Base-by-base conservation (phyloP, 1,140 invertebrate species). In the Ceratosolen fusciceps region DNA sequence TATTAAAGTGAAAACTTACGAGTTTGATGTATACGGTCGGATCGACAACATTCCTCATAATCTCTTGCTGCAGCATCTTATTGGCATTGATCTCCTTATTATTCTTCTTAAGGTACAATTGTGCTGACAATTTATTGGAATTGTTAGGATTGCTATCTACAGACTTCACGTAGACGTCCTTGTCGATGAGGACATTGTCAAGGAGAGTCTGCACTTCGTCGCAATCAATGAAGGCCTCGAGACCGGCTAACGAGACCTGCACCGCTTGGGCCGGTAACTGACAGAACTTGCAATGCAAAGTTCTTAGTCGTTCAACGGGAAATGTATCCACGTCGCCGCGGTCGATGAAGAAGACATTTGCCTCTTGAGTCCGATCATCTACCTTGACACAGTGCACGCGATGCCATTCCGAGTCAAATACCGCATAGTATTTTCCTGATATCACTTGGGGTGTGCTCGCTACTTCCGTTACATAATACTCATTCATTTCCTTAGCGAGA, bases 301-400 rank as follows among this genome's bases (percentile, higher is more conserved):
- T 84, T 79, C 91, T 92, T 2, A 95, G 87, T 26, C 90, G 85
- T 2, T 85, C 82, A 8, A 87, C 82, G n/a, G 85, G 80, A 7
- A 93, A 90, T 0, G 83, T 76, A 26, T 92, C 91, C 73, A 91
- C 92, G 79, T 93, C 92, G 2, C 94, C 94, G 68, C 90, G 91
- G 82, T 95, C 94, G 5, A 94, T 92, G 16, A 94, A 92, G 56
- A 93, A 93, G 68, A 93, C 92, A 2, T 88, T 86, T 14, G 92
- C 91, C 14, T 86, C 83, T 29, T 90, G 86, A 3, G 87, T 86
- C 2, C 89, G 72, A 0, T 76, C 47, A 62, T 89, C 81, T 14
- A 91, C 86, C 31, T 92, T 90, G 60, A 92, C 81, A 10, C 93
- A 91, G 71, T 92, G 90, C 0, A 93, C 92, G 70, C 94, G 88